Conservation (phyloP, 1,140 invertebrate genomes). For the Trinorchestia longiramus region DNA sequence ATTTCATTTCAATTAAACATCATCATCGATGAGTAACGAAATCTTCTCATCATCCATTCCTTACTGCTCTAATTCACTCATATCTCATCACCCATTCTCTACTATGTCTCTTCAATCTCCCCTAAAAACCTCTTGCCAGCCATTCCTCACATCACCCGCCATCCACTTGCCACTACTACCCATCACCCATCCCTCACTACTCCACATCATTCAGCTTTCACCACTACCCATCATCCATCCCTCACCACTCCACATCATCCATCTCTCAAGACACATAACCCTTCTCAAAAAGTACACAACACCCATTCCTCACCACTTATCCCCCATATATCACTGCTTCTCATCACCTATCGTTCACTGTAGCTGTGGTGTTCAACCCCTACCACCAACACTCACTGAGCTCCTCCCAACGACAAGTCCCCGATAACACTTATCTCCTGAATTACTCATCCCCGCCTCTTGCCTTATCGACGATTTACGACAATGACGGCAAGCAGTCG, state of each 20-base stretch:
- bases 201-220: not conserved
- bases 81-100: not conserved
- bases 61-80: not conserved
- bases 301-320: not conserved
- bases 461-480: slow-evolving; percentile 33
- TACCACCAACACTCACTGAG: not conserved
- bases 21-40: not conserved
- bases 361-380: not conserved
- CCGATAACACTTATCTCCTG: slow-evolving; percentile 10
- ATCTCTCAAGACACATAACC: not conserved
- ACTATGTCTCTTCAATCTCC: not conserved
- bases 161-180: not conserved
- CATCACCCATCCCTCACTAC: not conserved
- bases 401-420: not conserved
- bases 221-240: not conserved
- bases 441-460: slow-evolving; percentile 34
- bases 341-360: not conserved
- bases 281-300: not conserved
- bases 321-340: no score
- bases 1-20: not conserved
- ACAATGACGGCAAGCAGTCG: slow-evolving; percentile 31
- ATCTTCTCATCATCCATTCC: not conserved
- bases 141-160: not conserved
- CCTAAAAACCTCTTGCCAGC: not conserved
- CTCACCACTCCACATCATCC: not conserved